phyloP scores from a whole-genome alignment of 2,797 vertebrate genomes.

The Carapus acus region DNA sequence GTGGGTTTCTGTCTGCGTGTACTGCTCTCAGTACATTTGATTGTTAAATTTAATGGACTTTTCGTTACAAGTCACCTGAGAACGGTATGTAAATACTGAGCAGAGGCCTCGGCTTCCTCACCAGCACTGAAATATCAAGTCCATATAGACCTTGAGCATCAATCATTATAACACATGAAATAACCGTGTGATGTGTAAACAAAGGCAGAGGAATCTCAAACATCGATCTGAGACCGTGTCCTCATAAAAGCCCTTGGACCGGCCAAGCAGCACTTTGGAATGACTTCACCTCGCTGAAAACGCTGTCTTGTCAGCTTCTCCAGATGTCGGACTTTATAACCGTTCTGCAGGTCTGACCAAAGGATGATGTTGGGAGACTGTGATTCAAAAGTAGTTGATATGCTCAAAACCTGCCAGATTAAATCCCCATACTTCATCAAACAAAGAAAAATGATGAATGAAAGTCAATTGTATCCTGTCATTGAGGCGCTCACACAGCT shows the following conservation, averaged over 20 bases:
- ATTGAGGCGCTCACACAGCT: too few species aligned
- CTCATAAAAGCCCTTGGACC: constrained; percentile 40
- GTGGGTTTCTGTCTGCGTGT: constrained; percentile 55
- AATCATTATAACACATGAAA: constrained; percentile 48
- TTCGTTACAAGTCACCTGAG: constrained; percentile 58
- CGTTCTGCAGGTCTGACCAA: constrained; percentile 31
- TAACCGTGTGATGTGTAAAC: constrained; percentile 43
- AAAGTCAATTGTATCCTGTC: too few species aligned
- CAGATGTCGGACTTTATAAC: constrained; percentile 42
- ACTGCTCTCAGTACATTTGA: constrained; percentile 63
- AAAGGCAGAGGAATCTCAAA: constrained; percentile 42
- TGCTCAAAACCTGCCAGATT: too few species aligned
- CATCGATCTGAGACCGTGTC: constrained; percentile 39
- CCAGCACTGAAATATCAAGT: constrained; percentile 52
- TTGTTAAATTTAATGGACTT: constrained; percentile 63
- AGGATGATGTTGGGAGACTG: too few species aligned
- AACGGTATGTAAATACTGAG: constrained; percentile 52
- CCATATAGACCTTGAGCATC: constrained; percentile 39
- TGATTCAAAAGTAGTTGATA: too few species aligned
- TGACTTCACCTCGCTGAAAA: constrained; percentile 32
- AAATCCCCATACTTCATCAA: too few species aligned
- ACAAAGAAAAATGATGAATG: too few species aligned
- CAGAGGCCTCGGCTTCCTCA: constrained; percentile 41
- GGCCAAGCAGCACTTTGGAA: constrained; percentile 40
- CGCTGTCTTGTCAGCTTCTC: constrained; percentile 34